Base-by-base conservation (phyloP, 2,113 vertebrate species). In the Sciurus niger region DNA sequence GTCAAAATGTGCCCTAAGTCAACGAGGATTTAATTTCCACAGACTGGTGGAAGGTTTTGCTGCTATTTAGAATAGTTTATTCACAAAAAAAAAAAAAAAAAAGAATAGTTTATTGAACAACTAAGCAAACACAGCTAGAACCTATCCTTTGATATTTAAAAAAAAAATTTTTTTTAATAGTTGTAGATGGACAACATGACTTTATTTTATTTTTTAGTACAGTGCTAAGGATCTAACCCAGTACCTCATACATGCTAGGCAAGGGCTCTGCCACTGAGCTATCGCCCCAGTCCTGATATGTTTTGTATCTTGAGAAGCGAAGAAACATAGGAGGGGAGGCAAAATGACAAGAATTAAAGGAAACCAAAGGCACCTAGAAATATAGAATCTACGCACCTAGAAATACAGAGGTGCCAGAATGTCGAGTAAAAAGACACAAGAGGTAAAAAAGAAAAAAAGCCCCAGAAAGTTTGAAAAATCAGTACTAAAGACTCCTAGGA, bases 11-110 rank as follows among this genome's bases (percentile, higher is more conserved):
- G 32, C 22, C 16, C 24, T 78, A 63, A 92, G 70, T 67, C 87
- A 92, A 79, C 28, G 67, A n/a, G 55, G 55, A 93, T 85, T 86
- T 92, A 25, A 84, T 58, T 82, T 84, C 32, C 73, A 37, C 86
- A 82, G 78, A 94, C 3, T 60, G 77, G n/a, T n/a, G 10, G 51
- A 53, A 80, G 76, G 8, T 63, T 55, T 82, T 72, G 72, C 48
- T 84, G 13, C 30, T 84, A 22, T 63, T 90, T 65, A 58, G 37
- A 90, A 58, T 1, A 65, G 40, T n/a, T 86, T 95, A 48, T 86
- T 51, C 37, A 37, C 37, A 2, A 37, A 37, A 37, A 37, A 37
- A 37, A 37, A 37, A 37, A 37, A 37, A 37, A 37, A 37, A 37
- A 37, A 58, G 37, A 90, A 58, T 1, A 65, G 40, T n/a, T 86